phyloP scores from a whole-genome alignment of 2,888 invertebrate species.

The Theristus sp. region DNA sequence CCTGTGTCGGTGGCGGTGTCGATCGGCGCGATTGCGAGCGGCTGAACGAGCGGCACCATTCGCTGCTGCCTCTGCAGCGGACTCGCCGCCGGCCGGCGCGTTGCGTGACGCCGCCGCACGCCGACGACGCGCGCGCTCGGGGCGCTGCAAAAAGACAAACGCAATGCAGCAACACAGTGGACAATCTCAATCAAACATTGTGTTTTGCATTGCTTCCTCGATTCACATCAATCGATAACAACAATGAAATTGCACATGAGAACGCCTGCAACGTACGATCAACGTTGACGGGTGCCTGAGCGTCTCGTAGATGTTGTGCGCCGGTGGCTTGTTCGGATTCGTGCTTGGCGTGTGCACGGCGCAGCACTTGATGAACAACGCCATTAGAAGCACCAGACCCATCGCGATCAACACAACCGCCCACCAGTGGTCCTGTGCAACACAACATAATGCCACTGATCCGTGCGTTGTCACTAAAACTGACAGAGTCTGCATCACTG shows the following conservation, averaged over 20 bases:
- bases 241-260: too few relatives aligned
- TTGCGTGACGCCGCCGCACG: background rate
- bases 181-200: too few relatives aligned
- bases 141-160: background rate
- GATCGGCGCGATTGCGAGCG: background rate
- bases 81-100: background rate
- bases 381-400: conserved; percentile 81
- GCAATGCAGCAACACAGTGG: too few relatives aligned
- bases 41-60: background rate
- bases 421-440: conserved; percentile 66
- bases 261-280: background rate
- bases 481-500: too few relatives aligned
- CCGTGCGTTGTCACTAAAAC: too few relatives aligned
- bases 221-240: too few relatives aligned
- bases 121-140: background rate
- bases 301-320: conserved; percentile 66
- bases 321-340: conserved; percentile 90
- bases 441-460: too few relatives aligned
- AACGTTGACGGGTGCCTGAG: conserved; percentile 37
- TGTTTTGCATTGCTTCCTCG: too few relatives aligned
- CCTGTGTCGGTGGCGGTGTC: background rate
- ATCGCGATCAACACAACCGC: conserved; percentile 76
- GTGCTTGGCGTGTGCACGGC: conserved; percentile 98
- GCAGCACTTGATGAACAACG: conserved; percentile 93
- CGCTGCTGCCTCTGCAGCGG: background rate